Conservation (phyloP, 2,113 vertebrate species). For the Danio rerio region GRCz12tu NC_133188.1:30435001-30435500, state of each 20-base stretch:
- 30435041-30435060: too few species aligned
- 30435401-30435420: constrained; percentile 96
- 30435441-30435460: constrained; percentile 85
- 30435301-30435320: neutral
- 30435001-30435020: too few species aligned
- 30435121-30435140: neutral
- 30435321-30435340: neutral
- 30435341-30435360: neutral
- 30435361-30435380: constrained; percentile 74
- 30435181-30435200: neutral
- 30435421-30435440: constrained; percentile 92
- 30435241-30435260: constrained; percentile 45
- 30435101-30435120: too few species aligned
- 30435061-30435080: too few species aligned
- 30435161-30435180: neutral
- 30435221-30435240: neutral
- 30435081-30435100: too few species aligned
- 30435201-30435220: neutral
- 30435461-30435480: neutral
- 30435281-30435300: neutral
- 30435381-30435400: constrained; percentile 94
- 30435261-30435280: constrained; percentile 43
- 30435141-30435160: neutral
- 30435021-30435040: too few species aligned
- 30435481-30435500: neutral